A percentile compares a stretch with the other conserved stretches of the same genome.
Conservation (phyloP, 2,113 vertebrate species). For the Promerops cafer region DNA sequence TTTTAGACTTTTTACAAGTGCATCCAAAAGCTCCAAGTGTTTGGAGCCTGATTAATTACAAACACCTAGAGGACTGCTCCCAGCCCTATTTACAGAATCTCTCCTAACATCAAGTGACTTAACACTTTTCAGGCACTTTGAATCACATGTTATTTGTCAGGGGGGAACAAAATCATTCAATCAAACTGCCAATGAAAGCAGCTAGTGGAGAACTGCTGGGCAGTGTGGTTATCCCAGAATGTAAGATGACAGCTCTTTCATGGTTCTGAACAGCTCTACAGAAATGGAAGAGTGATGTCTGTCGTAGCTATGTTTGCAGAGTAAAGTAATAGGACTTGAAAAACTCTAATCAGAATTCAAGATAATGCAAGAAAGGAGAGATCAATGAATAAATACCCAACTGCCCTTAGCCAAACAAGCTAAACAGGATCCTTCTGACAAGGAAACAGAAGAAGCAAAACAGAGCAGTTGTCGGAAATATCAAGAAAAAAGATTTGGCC, state of each 20-base stretch:
- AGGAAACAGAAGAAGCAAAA: slow-evolving; percentile 71
- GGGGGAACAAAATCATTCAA: not conserved
- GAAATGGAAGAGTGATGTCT: slow-evolving; percentile 20
- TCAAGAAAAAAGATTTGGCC: slow-evolving; percentile 71
- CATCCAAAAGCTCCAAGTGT: slow-evolving; percentile 34
- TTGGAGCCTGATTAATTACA: slow-evolving; percentile 55
- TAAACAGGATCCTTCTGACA: slow-evolving; percentile 67
- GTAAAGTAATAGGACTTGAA: slow-evolving; percentile 21
- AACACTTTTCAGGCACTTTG: slow-evolving; percentile 35
- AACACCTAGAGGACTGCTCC: slow-evolving; percentile 10
- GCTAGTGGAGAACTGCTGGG: not conserved
- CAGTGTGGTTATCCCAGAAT: slow-evolving; percentile 26
- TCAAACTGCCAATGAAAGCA: slow-evolving; percentile 38
- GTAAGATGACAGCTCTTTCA: not conserved
- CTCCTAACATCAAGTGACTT: slow-evolving; percentile 7
- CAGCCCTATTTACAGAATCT: slow-evolving; percentile 17
- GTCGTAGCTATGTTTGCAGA: slow-evolving; percentile 17
- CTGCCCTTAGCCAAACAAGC: slow-evolving; percentile 48
- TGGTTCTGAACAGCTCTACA: slow-evolving; percentile 20
- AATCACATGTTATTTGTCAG: not conserved
- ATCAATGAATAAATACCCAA: slow-evolving; percentile 63
- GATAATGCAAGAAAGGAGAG: slow-evolving; percentile 55
- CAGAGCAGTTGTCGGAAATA: slow-evolving; percentile 72
- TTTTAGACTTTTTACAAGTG: slow-evolving; percentile 32
- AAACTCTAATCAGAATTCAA: slow-evolving; percentile 52